Conservation (phyloP, 2,797 vertebrate species). For the Pantherophis alleghaniensis region DNA sequence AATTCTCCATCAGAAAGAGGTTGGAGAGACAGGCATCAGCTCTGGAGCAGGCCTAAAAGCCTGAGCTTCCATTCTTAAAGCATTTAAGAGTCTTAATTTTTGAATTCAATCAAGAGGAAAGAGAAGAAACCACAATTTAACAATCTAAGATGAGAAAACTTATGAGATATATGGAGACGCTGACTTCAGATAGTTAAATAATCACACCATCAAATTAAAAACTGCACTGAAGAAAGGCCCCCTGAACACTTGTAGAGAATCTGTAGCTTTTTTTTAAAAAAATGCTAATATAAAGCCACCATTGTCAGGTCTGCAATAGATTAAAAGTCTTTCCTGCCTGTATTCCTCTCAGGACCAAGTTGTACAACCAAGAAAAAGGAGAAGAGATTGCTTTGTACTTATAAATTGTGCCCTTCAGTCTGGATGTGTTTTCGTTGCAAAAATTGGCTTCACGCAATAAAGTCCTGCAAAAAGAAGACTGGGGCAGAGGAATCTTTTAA, state of each 20-base stretch:
- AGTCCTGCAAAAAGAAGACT: constrained; percentile 13
- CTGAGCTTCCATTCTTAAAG: background rate
- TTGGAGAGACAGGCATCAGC: background rate
- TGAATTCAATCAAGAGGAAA: background rate
- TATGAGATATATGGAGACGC: background rate
- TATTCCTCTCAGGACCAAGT: rapidly evolving
- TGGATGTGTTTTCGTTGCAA: background rate
- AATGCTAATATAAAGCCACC: background rate
- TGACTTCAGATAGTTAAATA: background rate
- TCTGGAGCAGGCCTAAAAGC: background rate
- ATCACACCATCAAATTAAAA: background rate
- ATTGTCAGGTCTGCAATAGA: too few relatives aligned
- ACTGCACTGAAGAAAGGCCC: background rate
- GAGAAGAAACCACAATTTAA: background rate
- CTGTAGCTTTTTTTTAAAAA: background rate
- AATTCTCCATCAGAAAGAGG: background rate
- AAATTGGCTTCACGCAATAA: background rate
- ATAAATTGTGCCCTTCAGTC: background rate
- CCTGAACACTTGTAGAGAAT: background rate
- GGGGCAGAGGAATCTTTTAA: background rate
- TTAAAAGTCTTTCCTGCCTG: background rate
- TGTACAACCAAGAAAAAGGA: rapidly evolving
- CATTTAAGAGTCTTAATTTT: background rate
- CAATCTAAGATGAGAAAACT: background rate
- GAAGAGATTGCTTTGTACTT: background rate